These are phyloP conservation scores for Rhynchophorus ferrugineus DNA, from an alignment of 1,140 invertebrate species.

Conservation along the genomic window DNA sequence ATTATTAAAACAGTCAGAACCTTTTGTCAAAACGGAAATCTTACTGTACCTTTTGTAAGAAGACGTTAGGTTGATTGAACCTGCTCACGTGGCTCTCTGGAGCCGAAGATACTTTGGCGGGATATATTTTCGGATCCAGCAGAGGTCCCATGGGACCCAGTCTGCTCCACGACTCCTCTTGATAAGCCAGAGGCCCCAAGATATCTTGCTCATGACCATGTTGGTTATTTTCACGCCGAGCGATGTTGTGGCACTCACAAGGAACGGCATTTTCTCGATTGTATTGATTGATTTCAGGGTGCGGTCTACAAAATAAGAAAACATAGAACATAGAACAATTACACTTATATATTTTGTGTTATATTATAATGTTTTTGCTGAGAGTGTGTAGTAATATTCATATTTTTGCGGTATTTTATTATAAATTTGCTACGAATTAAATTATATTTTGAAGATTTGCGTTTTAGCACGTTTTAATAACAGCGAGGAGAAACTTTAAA, in stretches of 20 bases:
- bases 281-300: slow-evolving; percentile 21
- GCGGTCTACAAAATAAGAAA: slow-evolving; percentile 19
- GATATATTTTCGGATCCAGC: slow-evolving; percentile 51
- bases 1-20: no score
- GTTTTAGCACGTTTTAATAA: no score
- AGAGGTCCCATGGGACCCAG: slow-evolving; percentile 46
- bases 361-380: no score
- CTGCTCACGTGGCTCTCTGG: slow-evolving; percentile 44
- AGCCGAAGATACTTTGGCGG: slow-evolving; percentile 44
- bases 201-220: slow-evolving; percentile 13
- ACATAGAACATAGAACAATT: no score
- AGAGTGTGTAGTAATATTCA: no score
- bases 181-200: slow-evolving; percentile 30
- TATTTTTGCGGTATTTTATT: no score
- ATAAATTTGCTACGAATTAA: no score
- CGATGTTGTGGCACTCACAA: slow-evolving; percentile 26
- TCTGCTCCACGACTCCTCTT: slow-evolving; percentile 39
- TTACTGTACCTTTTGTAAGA: slow-evolving; percentile 47
- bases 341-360: no score
- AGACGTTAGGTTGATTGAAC: slow-evolving; percentile 48
- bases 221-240: slow-evolving; percentile 4
- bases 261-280: not conserved
- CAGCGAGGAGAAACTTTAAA: no score
- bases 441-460: no score
- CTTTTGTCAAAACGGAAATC: no score